Evolutionary conservation across 1,140 invertebrate species (phyloP).

Genomic region (Anastrepha obliqua): DNA sequence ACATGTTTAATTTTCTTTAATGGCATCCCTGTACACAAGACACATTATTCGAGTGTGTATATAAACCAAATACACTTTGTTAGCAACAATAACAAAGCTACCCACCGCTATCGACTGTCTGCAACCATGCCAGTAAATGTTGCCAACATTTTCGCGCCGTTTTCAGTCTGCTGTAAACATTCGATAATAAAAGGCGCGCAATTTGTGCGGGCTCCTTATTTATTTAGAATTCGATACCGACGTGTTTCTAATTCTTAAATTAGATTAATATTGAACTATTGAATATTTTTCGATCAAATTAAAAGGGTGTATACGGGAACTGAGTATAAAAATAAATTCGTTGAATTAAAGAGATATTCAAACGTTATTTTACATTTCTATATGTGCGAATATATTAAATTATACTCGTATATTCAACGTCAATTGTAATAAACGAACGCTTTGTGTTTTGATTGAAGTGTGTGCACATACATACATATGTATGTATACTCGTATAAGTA

Average conservation of each 20-base stretch:
- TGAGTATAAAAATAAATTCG: neutral
- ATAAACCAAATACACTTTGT: neutral
- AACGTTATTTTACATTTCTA: too few species aligned
- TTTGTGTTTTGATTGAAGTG: neutral
- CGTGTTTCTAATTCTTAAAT: constrained; percentile 14
- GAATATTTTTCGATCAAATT: neutral
- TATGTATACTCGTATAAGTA: too few species aligned
- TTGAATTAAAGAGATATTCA: neutral
- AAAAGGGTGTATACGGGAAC: neutral
- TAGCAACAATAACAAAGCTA: constrained; percentile 16
- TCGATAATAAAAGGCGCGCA: neutral
- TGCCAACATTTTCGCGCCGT: constrained; percentile 45
- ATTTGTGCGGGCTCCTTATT: neutral
- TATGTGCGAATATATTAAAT: neutral
- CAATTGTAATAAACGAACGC: neutral
- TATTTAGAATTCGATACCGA: neutral
- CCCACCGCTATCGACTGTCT: neutral
- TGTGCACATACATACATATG: neutral
- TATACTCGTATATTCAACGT: neutral
- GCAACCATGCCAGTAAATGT: neutral
- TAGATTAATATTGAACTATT: neutral
- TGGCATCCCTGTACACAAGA: neutral
- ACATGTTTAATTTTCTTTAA: too few species aligned
- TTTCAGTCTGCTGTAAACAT: constrained; percentile 30
- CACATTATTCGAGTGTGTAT: neutral